Evolutionary conservation across 2,888 invertebrate genomes (phyloP), one percentile per base, ranked within the genome.

Genomic region (Panzeria rudis): DNA sequence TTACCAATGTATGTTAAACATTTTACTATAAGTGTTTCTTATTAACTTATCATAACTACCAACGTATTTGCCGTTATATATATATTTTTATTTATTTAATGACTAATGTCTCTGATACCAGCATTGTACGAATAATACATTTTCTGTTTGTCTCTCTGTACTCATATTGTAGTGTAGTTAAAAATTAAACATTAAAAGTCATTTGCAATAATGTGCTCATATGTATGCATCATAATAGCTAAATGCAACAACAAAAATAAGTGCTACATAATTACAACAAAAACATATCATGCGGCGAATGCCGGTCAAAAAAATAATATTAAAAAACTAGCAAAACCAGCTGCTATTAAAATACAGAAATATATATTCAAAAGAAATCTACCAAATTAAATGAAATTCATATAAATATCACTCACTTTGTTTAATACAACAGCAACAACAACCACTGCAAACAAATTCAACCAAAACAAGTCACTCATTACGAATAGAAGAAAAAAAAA

Each of bases 311-410:
- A 68, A 56, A 54, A 20, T 3, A 62, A 62, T 11, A 52, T 8
- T 29, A 61, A 62, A 71, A 79, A 85, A 82, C 82, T 85, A 78
- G 85, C 85, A 59, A 85, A 85, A 85, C 85, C 85, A 85, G 85
- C 85, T 85, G 85, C 82, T 82, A 85, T 82, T 85, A 75, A 85
- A 79, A 73, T 69, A 59, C 73, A 82, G 76, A 62, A 59, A 77
- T 68, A n/a, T 83, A 72, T 59, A 78, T 82, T 66, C 64, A 66
- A 83, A 83, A 76, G 80, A 84, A 77, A 80, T 79, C 78, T 62
- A 76, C 84, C 75, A 82, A 81, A 86, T 82, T 84, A 86, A 86
- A 84, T 86, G 83, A 81, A 81, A 83, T 80, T 86, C 80, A 83
- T 86, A 83, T 76, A 84, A 84, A 81, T 86, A 86, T 82, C 86